Percentiles rank a stretch among this genome's conserved stretches.
Conservation (phyloP, 1,140 invertebrate species). For the Littorina saxatilis region DNA sequence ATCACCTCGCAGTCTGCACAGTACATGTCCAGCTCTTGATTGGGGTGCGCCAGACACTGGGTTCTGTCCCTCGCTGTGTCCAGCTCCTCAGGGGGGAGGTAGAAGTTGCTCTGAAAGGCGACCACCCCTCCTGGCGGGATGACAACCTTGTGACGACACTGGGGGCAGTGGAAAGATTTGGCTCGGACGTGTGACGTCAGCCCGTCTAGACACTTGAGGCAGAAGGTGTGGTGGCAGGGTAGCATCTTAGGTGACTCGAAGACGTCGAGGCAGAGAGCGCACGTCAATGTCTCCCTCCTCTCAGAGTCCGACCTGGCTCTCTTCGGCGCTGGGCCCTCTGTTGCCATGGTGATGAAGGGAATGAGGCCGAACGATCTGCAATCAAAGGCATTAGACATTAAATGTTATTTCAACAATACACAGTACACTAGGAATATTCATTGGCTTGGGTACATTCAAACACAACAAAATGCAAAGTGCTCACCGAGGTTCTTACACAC, state of each 20-base stretch:
- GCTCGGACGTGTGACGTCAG: neutral
- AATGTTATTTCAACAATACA: too few relatives aligned
- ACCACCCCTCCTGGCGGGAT: conserved; percentile 1
- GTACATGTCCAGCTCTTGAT: neutral
- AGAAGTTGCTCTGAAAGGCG: conserved; percentile 14
- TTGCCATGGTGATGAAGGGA: too few relatives aligned
- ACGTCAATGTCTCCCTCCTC: neutral
- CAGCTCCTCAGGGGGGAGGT: neutral
- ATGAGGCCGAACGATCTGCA: too few relatives aligned
- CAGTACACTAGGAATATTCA: neutral
- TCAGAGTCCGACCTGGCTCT: too few relatives aligned
- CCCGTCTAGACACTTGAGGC: neutral
- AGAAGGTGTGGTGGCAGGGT: conserved; percentile 16
- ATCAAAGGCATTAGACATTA: too few relatives aligned
- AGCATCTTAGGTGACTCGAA: neutral
- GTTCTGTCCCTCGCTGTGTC: neutral
- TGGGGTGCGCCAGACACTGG: neutral
- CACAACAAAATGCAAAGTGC: too few relatives aligned
- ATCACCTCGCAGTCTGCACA: neutral
- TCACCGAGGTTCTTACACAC: too few relatives aligned
- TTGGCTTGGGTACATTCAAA: too few relatives aligned
- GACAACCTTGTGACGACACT: neutral
- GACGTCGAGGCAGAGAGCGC: neutral
- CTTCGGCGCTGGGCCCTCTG: too few relatives aligned
- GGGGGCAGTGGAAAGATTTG: neutral